Evolutionary conservation across 1,140 invertebrate species (phyloP), one percentile per base, ranked within the genome.

Genomic region (Penaeus chinensis): DNA sequence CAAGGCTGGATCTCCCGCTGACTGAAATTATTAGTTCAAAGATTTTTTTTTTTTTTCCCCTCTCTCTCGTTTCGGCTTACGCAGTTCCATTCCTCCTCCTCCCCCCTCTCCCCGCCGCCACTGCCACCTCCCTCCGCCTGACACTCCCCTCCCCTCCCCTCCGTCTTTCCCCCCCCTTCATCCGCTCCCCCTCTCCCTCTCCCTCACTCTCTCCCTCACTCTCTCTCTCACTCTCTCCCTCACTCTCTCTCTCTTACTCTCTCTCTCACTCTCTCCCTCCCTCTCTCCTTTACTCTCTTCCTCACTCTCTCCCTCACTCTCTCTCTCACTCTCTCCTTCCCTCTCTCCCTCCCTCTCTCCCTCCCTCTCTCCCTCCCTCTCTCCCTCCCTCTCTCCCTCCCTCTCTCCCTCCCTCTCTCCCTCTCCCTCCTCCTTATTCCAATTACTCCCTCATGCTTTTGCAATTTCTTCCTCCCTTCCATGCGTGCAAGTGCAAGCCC

Each of bases 221-320:
- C 78, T 54, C 78, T 54, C 37, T 54, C 37, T 80, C 78, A 54
- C 78, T 54, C 37, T 20, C 3, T 54, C 3, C 60, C 1, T 54
- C 3, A 19, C 3, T 54, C 3, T 80, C 42, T 80, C 42, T 80
- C 37, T 54, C 78, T 54, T 37, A 19, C 37, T 54, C 37, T 80
- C 78, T 80, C 78, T 54, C 37, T 80, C 37, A 20, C 78, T 54
- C 37, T 54, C 37, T 80, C 78, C 60, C 78, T 54, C 37, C 54
- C 37, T 54, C 78, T 54, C 78, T 54, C 37, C 54, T 37, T 80
- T 37, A 10, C 47, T 22, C 37, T 54, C 42, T 20, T 13, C 71
- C 71, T 7, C 13, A 3, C 3, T 13, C 71, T 3, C 3, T 27
- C 13, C 42, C 81, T 32, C 18, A 2, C 60, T 82, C 4, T 32